phyloP scores from a whole-genome alignment of 2,113 vertebrate species.

The Leiothrix lutea region DNA sequence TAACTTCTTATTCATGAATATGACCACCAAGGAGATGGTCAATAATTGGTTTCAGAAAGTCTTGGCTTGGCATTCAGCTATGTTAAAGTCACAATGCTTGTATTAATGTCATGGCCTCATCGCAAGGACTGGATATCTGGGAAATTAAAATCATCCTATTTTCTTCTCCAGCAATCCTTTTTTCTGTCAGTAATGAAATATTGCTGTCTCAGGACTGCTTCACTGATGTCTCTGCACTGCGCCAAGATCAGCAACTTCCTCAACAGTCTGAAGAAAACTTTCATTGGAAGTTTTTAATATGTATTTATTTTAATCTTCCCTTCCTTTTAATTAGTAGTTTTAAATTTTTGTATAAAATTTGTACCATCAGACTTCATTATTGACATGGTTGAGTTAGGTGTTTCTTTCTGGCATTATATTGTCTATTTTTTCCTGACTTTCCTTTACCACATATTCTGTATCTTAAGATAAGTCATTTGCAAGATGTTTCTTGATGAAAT shows the following conservation, averaged over 20 bases:
- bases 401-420: background rate
- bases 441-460: background rate
- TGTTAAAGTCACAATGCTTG: background rate
- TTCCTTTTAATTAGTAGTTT: background rate
- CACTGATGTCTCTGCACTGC: background rate
- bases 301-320: background rate
- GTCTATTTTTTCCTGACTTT: background rate
- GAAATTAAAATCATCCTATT: background rate
- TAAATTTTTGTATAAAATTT: background rate
- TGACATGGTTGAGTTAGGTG: background rate
- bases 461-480: background rate
- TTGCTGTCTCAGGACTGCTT: background rate
- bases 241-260: background rate
- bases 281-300: background rate
- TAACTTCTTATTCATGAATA: background rate
- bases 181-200: conserved; percentile 7
- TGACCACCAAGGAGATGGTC: background rate
- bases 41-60: conserved; percentile 10
- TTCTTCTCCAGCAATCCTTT: background rate
- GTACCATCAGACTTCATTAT: background rate
- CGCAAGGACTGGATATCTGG: background rate
- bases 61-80: background rate
- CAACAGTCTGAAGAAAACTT: background rate
- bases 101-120: background rate
- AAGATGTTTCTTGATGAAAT: background rate